These are phyloP conservation scores for Proterorhinus semilunaris DNA, from an alignment of 2,113 vertebrate genomes.

Conservation along the genomic window DNA sequence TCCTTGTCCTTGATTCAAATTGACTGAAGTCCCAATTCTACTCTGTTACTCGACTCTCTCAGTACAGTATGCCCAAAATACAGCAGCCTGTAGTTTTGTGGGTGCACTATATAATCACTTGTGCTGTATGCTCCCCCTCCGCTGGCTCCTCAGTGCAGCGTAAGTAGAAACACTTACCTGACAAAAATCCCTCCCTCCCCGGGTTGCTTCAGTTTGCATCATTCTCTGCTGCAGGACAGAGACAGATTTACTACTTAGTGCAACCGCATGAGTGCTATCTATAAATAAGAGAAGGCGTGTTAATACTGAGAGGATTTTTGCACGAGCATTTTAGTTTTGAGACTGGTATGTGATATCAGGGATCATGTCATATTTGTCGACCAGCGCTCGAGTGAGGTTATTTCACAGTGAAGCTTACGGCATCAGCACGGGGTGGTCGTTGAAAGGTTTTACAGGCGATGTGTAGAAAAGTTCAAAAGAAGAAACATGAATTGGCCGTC, in stretches of 20 bases:
- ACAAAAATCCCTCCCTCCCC: constrained; percentile 9
- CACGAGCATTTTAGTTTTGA: constrained; percentile 3
- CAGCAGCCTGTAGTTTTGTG: background rate
- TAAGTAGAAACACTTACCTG: background rate
- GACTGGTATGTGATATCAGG: background rate
- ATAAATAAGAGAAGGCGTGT: constrained; percentile 10
- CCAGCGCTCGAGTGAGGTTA: background rate
- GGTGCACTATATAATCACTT: background rate
- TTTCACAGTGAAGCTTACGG: background rate
- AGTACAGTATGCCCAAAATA: background rate
- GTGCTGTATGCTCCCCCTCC: background rate
- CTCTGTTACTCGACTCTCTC: background rate
- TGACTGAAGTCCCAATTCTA: background rate
- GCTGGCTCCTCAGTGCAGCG: background rate
- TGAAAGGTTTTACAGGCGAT: constrained; percentile 2
- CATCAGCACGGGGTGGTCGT: background rate
- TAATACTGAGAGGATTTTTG: constrained; percentile 1
- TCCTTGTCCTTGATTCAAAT: background rate
- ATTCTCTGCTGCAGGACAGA: constrained; percentile 6
- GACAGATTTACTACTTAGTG: background rate
- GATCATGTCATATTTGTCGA: background rate
- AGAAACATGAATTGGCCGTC: no score
- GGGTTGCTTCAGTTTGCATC: constrained; percentile 13
- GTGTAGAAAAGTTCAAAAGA: background rate
- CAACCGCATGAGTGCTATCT: background rate